Conservation (phyloP, 2,113 vertebrate species). For the Phoxinus phoxinus region DNA sequence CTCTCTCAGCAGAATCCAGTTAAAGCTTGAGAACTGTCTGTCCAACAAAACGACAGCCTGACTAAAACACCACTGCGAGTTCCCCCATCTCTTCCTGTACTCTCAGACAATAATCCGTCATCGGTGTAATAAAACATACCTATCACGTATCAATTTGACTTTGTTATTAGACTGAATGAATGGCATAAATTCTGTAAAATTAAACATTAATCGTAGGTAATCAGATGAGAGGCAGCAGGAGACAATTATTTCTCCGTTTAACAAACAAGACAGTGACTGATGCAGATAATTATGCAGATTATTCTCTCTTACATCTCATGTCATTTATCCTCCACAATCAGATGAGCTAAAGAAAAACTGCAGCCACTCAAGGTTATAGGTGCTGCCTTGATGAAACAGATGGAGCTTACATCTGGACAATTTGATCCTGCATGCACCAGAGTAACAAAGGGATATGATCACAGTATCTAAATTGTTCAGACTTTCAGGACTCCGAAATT, state of each 20-base stretch:
- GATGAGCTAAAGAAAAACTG: slow-evolving; percentile 1
- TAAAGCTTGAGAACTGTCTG: slow-evolving; percentile 54
- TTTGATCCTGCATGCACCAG: not conserved
- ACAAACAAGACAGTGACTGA: slow-evolving; percentile 25
- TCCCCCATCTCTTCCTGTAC: slow-evolving; percentile 3
- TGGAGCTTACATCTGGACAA: slow-evolving; percentile 3
- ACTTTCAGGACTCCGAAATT: not conserved
- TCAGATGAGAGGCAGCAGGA: slow-evolving; percentile 19
- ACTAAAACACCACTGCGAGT: slow-evolving; percentile 42
- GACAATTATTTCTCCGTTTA: not conserved
- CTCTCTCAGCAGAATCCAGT: slow-evolving; percentile 51
- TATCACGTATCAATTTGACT: not conserved
- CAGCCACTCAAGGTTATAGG: slow-evolving; percentile 22
- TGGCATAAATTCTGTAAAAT: not conserved
- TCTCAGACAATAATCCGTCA: slow-evolving; percentile 12
- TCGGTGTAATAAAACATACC: slow-evolving; percentile 14
- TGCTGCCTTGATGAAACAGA: slow-evolving; percentile 34
- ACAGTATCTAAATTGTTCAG: not conserved
- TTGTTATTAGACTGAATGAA: slow-evolving; percentile 4
- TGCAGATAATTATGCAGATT: slow-evolving; percentile 23
- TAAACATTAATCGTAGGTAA: slow-evolving; percentile 13
- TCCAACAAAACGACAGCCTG: slow-evolving; percentile 28
- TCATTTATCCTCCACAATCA: slow-evolving; percentile 4
- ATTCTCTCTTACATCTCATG: not conserved
- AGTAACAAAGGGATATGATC: not conserved